These are phyloP conservation scores for Andrena bicolor DNA, from an alignment of 2,888 invertebrate species.

Conservation along the genomic window DNA sequence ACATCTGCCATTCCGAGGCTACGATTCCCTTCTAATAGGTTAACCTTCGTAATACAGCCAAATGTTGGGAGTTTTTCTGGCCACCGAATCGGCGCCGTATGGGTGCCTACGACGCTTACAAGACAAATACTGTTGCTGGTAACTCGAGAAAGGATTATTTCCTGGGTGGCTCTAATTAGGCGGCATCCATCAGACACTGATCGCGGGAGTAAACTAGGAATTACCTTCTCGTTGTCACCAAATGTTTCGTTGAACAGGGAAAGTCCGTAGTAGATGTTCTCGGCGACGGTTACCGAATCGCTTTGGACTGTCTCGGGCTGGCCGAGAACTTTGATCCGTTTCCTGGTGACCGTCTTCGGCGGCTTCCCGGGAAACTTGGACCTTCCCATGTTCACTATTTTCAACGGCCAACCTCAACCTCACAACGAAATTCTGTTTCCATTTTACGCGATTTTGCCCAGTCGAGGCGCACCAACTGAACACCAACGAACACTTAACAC, in stretches of 20 bases:
- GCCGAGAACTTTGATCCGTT: conserved; percentile 93
- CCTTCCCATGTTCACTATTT: conserved; percentile 90
- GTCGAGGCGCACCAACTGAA: conserved; percentile 76
- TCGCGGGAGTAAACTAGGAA: conserved; percentile 50
- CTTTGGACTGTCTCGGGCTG: conserved; percentile 86
- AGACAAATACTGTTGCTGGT: conserved; percentile 48
- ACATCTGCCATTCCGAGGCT: conserved; percentile 68
- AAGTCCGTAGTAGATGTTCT: conserved; percentile 85
- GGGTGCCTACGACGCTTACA: conserved; percentile 70
- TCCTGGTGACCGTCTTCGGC: conserved; percentile 94
- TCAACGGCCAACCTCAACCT: conserved; percentile 86
- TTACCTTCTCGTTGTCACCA: conserved; percentile 84
- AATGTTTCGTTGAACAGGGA: conserved; percentile 84
- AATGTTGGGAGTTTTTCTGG: conserved; percentile 60
- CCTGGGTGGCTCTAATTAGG: conserved; percentile 29
- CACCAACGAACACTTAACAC: conserved; percentile 75
- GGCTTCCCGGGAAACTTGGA: conserved; percentile 96
- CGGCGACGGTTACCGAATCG: conserved; percentile 85
- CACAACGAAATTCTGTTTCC: conserved; percentile 79
- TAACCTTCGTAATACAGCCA: conserved; percentile 71
- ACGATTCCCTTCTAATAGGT: conserved; percentile 65
- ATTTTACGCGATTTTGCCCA: conserved; percentile 79
- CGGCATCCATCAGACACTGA: conserved; percentile 19
- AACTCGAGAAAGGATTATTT: conserved; percentile 5
- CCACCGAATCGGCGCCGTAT: conserved; percentile 73